Evolutionary conservation across 1,140 invertebrate species (phyloP).

Genomic region (Oscheius sp.): DNA sequence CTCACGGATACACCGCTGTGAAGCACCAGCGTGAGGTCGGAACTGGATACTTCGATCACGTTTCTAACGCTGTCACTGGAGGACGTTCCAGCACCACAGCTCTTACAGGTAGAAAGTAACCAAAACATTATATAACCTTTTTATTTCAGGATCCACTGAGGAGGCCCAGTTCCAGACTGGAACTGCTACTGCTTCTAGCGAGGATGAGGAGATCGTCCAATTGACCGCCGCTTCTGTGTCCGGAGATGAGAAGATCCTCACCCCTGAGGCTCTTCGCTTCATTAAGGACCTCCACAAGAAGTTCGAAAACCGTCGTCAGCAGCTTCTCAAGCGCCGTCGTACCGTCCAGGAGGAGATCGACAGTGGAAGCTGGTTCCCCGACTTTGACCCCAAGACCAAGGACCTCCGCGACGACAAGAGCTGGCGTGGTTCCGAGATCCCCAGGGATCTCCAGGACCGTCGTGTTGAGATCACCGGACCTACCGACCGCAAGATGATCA

Average conservation of each 20-base stretch:
- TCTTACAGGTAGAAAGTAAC: constrained; percentile 43
- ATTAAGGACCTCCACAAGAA: constrained; percentile 50
- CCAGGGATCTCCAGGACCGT: constrained; percentile 51
- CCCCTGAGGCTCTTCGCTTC: constrained; percentile 59
- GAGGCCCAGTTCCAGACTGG: constrained; percentile 62
- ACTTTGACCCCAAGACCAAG: constrained; percentile 55
- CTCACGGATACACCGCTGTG: constrained; percentile 62
- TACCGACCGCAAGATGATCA: constrained; percentile 63
- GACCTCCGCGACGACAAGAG: constrained; percentile 45
- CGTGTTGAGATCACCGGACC: constrained; percentile 63
- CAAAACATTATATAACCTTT: neutral
- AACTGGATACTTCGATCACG: constrained; percentile 62
- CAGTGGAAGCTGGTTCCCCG: constrained; percentile 53
- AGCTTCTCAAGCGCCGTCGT: constrained; percentile 48
- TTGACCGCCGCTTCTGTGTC: constrained; percentile 45
- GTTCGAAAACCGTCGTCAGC: constrained; percentile 51
- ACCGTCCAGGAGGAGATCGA: constrained; percentile 50
- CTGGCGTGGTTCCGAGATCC: constrained; percentile 54
- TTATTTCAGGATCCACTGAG: constrained; percentile 56
- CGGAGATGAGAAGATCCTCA: constrained; percentile 58
- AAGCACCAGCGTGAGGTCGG: constrained; percentile 63
- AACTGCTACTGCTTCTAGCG: constrained; percentile 49
- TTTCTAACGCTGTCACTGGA: constrained; percentile 58
- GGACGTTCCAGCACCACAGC: constrained; percentile 60
- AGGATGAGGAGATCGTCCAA: constrained; percentile 60